Conservation (phyloP, 2,888 invertebrate genomes). For the Pegoplata infirma region DNA sequence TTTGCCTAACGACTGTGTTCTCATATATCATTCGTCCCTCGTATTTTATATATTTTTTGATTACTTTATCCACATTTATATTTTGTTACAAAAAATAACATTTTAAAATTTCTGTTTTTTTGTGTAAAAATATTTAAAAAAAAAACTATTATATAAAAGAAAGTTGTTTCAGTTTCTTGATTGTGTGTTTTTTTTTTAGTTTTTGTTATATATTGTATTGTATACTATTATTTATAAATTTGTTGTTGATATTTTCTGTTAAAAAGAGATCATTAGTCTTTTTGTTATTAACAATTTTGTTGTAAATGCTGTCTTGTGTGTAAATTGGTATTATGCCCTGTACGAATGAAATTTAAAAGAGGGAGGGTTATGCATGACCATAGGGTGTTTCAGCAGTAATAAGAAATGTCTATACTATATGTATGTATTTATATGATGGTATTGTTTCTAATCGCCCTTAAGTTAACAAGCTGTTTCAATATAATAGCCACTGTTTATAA, state of each 20-base stretch:
- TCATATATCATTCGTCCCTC: no score
- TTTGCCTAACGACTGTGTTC: no score
- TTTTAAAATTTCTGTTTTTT: background rate
- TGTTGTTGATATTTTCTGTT: background rate
- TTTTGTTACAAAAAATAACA: background rate
- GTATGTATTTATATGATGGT: no score
- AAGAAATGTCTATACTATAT: no score
- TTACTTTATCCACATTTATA: background rate
- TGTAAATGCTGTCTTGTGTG: no score
- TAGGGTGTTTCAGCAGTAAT: background rate
- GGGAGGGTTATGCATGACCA: background rate
- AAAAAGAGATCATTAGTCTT: background rate
- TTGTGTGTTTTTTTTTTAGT: no score
- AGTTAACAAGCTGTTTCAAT: background rate
- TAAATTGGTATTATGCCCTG: no score
- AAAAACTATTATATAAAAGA: background rate
- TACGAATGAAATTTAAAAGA: no score
- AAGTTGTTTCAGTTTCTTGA: background rate
- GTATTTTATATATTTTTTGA: background rate
- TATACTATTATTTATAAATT: background rate
- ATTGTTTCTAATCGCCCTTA: background rate
- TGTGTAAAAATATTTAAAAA: background rate
- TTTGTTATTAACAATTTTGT: background rate
- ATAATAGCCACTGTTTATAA: no score
- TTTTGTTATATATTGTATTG: background rate